Percentiles rank a stretch among this genome's conserved stretches.
These are phyloP conservation scores for Zaprionus inermis DNA, from an alignment of 1,140 invertebrate species.

Conservation along the genomic window DNA sequence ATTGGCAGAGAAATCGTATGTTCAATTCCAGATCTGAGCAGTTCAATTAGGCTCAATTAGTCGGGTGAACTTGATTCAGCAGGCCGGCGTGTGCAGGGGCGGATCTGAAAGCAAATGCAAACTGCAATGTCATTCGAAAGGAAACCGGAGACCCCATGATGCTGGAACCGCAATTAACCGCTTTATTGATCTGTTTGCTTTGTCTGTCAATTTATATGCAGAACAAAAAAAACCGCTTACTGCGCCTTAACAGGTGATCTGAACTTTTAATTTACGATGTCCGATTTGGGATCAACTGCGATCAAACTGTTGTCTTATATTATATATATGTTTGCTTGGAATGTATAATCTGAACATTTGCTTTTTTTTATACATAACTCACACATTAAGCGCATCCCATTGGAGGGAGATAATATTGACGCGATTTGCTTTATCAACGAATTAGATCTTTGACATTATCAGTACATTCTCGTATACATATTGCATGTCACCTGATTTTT, in stretches of 20 bases:
- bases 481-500: no score
- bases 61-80: slow-evolving; percentile 27
- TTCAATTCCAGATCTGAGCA: slow-evolving; percentile 21
- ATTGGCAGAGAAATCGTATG: slow-evolving; percentile 20
- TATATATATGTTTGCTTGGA: no score
- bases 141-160: neutral
- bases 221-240: neutral
- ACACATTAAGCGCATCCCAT: no score
- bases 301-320: neutral
- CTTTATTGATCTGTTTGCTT: slow-evolving; percentile 30
- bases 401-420: no score
- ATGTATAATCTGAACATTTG: no score
- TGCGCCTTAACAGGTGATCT: neutral
- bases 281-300: neutral
- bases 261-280: slow-evolving; percentile 16
- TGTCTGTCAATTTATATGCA: slow-evolving; percentile 9
- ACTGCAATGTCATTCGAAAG: slow-evolving; percentile 44
- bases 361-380: no score
- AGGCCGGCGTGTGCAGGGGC: neutral
- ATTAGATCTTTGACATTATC: no score
- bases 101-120: slow-evolving; percentile 10
- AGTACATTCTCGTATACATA: no score
- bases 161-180: slow-evolving; percentile 19
- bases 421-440: no score
- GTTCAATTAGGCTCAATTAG: slow-evolving; percentile 66